Evolutionary conservation across 1,140 invertebrate genomes (phyloP), one percentile per base, ranked within the genome.

Genomic region (Oedothorax gibbosus): DNA sequence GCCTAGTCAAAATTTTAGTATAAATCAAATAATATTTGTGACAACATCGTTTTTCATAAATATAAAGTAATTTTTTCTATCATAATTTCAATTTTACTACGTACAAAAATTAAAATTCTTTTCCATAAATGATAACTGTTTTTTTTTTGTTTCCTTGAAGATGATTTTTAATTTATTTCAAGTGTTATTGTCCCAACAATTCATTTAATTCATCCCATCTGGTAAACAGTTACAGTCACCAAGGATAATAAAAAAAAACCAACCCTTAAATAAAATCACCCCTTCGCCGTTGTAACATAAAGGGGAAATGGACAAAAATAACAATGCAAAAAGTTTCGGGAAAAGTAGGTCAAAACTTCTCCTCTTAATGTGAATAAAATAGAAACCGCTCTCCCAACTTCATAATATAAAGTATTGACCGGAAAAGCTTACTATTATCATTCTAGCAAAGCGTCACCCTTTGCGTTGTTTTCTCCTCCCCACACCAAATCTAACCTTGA

Each of bases 371-470:
- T 73, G 60, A 82, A 82, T 82, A 82, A 82, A 73, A 82, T 82
- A 73, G 65, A 69, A 71, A 69, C 49, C 53, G 54, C 21, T 12
- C 65, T 82, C 80, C 68, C 57, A 64, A 77, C 57, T 64, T 60
- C 35, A 84, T 84, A 68, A 76, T 84, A 75, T 84, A 76, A 76
- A 84, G 72, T 84, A 76, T 68, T 84, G 81, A 84, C 81, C 81
- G 81, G 81, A 84, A 84, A 76, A 53, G 64, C 56, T 71, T 57
- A 60, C 66, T 69, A 81, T 81, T 71, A 68, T 65, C 53, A 50
- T 14, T 76, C 73, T n/a, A 49, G 11, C 60, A 35, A 84, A 75
- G 81, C 71, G 71, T 84, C 81, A 84, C 64, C 81, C 72, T 84
- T 84, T 84, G 35, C 35, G 81, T 84, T 84, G 64, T 21, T 69